Base-by-base conservation (phyloP, 2,797 vertebrate species). In the Natrix natrix region DNA sequence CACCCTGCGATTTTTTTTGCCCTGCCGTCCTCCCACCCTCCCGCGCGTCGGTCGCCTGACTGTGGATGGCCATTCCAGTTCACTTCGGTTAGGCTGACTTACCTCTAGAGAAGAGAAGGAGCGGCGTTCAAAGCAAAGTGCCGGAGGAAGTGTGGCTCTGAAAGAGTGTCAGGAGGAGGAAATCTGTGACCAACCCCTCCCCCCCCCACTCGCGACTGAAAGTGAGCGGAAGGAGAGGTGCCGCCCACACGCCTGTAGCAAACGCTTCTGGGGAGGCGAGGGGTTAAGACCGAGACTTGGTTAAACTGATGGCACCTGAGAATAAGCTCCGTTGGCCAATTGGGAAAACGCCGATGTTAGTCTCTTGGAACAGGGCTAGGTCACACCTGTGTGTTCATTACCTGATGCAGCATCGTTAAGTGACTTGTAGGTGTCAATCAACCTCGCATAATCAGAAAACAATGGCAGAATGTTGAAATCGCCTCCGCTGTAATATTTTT, bases 81-180 rank as follows among this genome's bases (percentile, higher is more conserved):
- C 87, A 24, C 87, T 56, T 88, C 32, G 10, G 7, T 4, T 4
- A 7, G 56, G 2, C 56, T 43, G 56, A 2, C 56, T 43, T 24
- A 22, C 32, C 57, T 59, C 32, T 5, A 5, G 8, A 74, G 90
- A 16, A 32, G 24, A 20, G 74, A 52, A 57, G 87, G 74, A 89
- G 90, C 60, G 24, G 52, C 90, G 37, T 20, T 20, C 74, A 16
- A n/a, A 43, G 92, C 14, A 1, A 78, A 56, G 89, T 26, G 57
- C 87, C 60, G 74, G 90, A 93, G 90, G 91, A 90, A 90, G 91
- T 56, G 86, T 59, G 90, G 60, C 69, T 83, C 4, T 86, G 26
- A 57, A 55, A 13, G 66, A 59, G 89, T 5, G 90, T 2, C 88
- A 22, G 63, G 1, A 32, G 78, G 55, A 63, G 87, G 48, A 54